Conservation (phyloP, 2,113 vertebrate species). For the Nyctereutes procyonoides region DNA sequence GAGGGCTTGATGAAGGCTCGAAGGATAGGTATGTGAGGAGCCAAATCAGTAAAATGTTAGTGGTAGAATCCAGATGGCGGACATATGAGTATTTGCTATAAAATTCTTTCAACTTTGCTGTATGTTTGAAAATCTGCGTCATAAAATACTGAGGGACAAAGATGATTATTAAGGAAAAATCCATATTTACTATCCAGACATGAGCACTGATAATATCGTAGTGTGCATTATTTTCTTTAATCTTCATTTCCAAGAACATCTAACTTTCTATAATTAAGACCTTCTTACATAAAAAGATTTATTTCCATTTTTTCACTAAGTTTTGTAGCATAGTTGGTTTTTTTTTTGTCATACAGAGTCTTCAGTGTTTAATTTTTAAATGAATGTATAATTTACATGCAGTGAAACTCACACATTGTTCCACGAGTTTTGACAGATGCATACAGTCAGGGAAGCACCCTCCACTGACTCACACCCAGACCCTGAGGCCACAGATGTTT, state of each 20-base stretch:
- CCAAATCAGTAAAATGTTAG: background rate
- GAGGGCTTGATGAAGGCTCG: background rate
- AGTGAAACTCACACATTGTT: background rate
- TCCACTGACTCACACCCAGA: background rate
- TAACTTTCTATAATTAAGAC: background rate
- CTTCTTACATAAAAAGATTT: background rate
- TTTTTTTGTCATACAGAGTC: background rate
- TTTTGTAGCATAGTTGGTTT: background rate
- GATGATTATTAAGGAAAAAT: background rate
- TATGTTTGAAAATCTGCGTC: background rate
- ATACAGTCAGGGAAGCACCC: background rate
- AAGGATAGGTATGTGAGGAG: background rate
- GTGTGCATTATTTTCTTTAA: background rate
- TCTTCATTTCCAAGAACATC: background rate
- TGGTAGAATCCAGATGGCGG: background rate
- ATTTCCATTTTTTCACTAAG: background rate
- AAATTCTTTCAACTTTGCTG: background rate
- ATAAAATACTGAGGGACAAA: background rate
- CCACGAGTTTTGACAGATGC: background rate
- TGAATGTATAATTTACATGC: background rate
- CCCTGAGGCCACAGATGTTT: background rate
- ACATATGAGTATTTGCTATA: background rate
- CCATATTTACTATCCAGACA: background rate
- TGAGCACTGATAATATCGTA: background rate
- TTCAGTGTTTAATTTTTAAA: background rate